phyloP scores from a whole-genome alignment of 2,888 invertebrate species.

The Drosophila birchii region DNA sequence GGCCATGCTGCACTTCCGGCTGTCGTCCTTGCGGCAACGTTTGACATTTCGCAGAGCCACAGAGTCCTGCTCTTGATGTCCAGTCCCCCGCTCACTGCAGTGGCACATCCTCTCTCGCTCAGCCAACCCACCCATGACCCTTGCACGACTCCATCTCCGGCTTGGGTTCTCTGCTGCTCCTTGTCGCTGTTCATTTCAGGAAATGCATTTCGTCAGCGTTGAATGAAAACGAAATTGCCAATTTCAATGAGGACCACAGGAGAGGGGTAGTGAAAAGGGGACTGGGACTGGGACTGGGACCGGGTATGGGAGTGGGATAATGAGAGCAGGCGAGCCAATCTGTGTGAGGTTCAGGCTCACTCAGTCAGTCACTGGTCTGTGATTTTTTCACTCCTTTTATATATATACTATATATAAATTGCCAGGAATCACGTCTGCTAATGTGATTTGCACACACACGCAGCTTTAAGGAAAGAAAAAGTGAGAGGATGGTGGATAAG shows the following conservation, averaged over 20 bases:
- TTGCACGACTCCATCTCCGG: conserved; percentile 24
- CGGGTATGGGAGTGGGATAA: not conserved
- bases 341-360: conserved; percentile 22
- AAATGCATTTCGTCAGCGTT: conserved; percentile 77
- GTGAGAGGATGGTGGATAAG: no score
- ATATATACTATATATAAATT: not conserved
- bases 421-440: conserved; percentile 10
- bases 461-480: not conserved
- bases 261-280: not conserved
- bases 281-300: not conserved
- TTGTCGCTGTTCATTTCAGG: conserved; percentile 66
- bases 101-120: conserved; percentile 42
- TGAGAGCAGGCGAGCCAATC: conserved; percentile 6
- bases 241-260: conserved; percentile 57
- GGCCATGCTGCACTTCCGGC: conserved; percentile 52
- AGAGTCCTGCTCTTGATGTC: conserved; percentile 2
- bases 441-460: conserved; percentile 30
- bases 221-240: conserved; percentile 80
- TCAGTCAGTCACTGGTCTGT: conserved; percentile 34
- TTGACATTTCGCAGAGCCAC: conserved; percentile 65
- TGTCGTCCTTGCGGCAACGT: conserved; percentile 57
- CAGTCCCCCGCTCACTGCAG: conserved; percentile 24
- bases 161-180: conserved; percentile 16
- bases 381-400: conserved; percentile 7
- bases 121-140: conserved; percentile 11